These are phyloP conservation scores for Cecidostiba fungosa DNA, from an alignment of 2,888 invertebrate genomes.

Conservation along the genomic window DNA sequence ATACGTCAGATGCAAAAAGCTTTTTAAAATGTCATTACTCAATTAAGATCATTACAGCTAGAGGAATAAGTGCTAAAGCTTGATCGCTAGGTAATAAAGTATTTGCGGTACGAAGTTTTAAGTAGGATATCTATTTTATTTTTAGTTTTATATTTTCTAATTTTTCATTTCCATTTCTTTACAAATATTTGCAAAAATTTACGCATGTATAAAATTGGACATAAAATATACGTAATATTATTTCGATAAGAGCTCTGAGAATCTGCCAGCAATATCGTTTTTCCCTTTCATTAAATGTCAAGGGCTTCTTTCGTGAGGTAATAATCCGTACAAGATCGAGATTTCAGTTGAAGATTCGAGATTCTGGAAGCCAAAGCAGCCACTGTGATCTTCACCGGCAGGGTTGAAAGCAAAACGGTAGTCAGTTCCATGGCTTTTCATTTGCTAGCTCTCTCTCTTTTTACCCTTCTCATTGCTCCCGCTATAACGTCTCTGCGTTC, in stretches of 20 bases:
- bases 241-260: not conserved
- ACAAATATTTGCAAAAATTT: not conserved
- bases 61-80: not conserved
- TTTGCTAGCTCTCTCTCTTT: not conserved
- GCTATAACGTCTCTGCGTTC: slow-evolving; percentile 34
- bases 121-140: not conserved
- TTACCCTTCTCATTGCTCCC: not conserved
- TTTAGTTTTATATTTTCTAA: not conserved
- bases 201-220: no score
- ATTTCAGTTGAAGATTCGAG: slow-evolving; percentile 29
- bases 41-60: not conserved
- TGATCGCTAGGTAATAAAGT: not conserved
- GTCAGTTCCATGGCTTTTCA: not conserved
- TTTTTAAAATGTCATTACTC: slow-evolving; percentile 40
- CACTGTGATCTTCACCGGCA: not conserved
- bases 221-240: not conserved
- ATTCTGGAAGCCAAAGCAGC: not conserved
- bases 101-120: not conserved
- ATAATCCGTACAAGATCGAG: slow-evolving; percentile 38
- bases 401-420: not conserved
- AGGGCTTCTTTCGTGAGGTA: not conserved
- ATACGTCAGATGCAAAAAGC: not conserved
- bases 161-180: not conserved
- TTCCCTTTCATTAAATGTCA: not conserved
- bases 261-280: not conserved